phyloP scores from a whole-genome alignment of 2,888 invertebrate genomes.

The Orthosia incerta region DNA sequence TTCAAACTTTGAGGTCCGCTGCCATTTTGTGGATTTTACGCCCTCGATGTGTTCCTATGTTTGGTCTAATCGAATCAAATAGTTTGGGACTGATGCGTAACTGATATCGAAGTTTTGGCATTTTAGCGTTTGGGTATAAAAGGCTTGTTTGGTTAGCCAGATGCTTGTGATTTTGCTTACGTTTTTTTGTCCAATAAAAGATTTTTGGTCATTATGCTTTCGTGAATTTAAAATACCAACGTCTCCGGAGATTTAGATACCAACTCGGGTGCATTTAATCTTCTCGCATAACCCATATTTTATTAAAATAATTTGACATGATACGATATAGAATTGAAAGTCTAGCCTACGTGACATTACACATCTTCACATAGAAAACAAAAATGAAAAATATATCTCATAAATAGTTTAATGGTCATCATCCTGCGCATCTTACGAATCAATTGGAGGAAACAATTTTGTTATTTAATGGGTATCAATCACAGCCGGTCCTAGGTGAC shows the following conservation, averaged over 20 bases:
- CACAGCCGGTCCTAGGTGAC: conserved; percentile 41
- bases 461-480: conserved; percentile 60
- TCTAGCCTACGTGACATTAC: neutral
- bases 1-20: conserved; percentile 68
- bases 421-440: conserved; percentile 59
- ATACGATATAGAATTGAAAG: neutral
- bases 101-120: conserved; percentile 53
- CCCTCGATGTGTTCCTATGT: conserved; percentile 59
- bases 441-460: conserved; percentile 66
- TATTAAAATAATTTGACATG: too few species aligned
- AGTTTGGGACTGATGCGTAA: conserved; percentile 59
- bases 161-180: conserved; percentile 15
- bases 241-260: too few species aligned
- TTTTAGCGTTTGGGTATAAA: conserved; percentile 32
- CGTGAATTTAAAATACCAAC: too few species aligned
- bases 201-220: neutral
- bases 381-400: conserved; percentile 55
- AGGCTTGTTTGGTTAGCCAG: conserved; percentile 33
- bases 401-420: conserved; percentile 53
- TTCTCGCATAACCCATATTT: too few species aligned
- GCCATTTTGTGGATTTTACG: conserved; percentile 65
- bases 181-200: conserved; percentile 12
- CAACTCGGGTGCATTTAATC: too few species aligned
- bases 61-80: conserved; percentile 68
- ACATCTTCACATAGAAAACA: conserved; percentile 42